These are phyloP conservation scores for Gila orcuttii DNA, from an alignment of 2,113 vertebrate species.

Conservation along the genomic window DNA sequence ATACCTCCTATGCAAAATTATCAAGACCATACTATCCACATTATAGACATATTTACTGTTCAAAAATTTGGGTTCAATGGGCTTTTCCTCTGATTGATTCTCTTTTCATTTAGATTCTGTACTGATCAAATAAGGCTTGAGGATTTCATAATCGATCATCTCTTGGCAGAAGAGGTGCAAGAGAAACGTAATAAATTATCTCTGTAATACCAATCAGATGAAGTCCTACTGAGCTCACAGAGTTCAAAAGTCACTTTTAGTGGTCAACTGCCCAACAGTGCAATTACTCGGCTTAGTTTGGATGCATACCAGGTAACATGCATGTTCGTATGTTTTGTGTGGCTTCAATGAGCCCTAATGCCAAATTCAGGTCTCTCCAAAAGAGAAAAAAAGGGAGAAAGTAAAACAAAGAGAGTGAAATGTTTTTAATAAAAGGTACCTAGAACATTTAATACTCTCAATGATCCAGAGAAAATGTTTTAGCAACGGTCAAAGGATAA, in stretches of 20 bases:
- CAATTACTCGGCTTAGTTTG: slow-evolving; percentile 51
- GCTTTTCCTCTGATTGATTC: neutral
- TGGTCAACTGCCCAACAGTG: slow-evolving; percentile 44
- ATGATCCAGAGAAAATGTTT: slow-evolving; percentile 39
- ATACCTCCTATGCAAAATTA: neutral
- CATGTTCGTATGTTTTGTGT: neutral
- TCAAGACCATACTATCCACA: neutral
- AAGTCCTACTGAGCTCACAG: slow-evolving; percentile 29
- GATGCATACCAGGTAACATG: slow-evolving; percentile 7
- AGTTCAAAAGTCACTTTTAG: slow-evolving; percentile 53
- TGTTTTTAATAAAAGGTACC: neutral
- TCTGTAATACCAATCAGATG: slow-evolving; percentile 49
- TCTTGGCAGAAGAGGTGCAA: neutral
- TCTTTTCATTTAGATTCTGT: neutral
- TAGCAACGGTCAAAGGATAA: slow-evolving; percentile 21
- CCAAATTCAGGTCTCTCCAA: neutral
- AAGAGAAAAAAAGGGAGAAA: neutral
- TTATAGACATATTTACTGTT: neutral
- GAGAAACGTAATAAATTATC: slow-evolving; percentile 40
- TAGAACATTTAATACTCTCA: neutral
- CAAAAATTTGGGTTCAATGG: neutral
- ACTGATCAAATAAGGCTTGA: neutral
- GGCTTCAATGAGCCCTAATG: neutral
- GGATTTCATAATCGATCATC: neutral
- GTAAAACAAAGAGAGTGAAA: slow-evolving; percentile 19